Conservation (phyloP, 1,140 invertebrate species). For the Cherax destructor region DNA sequence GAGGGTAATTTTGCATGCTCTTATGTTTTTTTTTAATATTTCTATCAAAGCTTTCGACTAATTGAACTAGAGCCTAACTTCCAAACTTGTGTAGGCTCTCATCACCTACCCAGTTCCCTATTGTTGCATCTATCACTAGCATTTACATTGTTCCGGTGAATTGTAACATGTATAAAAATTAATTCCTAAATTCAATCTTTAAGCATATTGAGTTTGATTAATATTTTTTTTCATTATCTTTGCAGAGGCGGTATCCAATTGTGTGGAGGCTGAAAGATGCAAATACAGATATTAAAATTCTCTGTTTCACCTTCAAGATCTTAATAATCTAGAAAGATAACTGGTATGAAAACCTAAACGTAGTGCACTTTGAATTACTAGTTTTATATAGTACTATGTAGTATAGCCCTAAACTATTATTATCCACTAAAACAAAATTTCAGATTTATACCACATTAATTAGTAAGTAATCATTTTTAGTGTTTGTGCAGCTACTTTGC, state of each 20-base stretch:
- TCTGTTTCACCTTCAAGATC: conserved; percentile 28
- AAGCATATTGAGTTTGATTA: not conserved
- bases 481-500: too few species aligned
- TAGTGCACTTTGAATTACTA: too few species aligned
- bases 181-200: not conserved
- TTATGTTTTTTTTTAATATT: not conserved
- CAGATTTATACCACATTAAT: too few species aligned
- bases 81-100: not conserved
- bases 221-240: not conserved
- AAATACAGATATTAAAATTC: not conserved
- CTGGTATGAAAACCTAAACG: too few species aligned
- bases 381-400: too few species aligned
- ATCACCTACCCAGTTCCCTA: not conserved
- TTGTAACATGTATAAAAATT: not conserved
- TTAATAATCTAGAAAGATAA: not conserved
- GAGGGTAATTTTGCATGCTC: conserved; percentile 17
- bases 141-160: not conserved
- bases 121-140: not conserved
- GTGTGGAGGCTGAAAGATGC: conserved; percentile 32
- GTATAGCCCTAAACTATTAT: too few species aligned
- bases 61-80: too few species aligned
- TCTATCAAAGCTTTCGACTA: too few species aligned
- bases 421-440: too few species aligned
- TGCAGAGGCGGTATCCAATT: conserved; percentile 37
- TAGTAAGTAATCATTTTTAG: too few species aligned